Conservation (phyloP, 2,888 invertebrate species). For the Amorpha juglandis region DNA sequence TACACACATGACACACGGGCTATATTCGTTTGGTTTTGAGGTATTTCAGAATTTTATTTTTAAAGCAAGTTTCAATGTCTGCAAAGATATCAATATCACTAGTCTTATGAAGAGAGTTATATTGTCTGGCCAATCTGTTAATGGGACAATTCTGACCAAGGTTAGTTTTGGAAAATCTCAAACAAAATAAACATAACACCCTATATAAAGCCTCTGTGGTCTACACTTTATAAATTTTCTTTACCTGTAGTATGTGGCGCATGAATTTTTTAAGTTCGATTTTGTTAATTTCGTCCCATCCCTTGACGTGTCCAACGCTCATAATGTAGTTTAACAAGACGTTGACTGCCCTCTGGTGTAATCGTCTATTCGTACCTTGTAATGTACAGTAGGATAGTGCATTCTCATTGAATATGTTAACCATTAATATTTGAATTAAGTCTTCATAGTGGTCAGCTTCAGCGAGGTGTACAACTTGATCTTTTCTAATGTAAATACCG, state of each 20-base stretch:
- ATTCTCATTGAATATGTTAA: neutral
- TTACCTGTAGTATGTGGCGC: neutral
- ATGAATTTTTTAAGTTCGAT: neutral
- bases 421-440: neutral
- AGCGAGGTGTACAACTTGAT: neutral
- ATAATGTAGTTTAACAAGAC: neutral
- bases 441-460: neutral
- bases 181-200: too few relatives aligned
- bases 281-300: neutral
- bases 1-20: too few relatives aligned
- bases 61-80: too few relatives aligned
- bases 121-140: too few relatives aligned
- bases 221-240: too few relatives aligned
- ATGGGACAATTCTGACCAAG: too few relatives aligned
- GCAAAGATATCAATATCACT: too few relatives aligned
- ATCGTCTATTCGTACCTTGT: neutral
- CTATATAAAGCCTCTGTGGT: too few relatives aligned
- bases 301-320: neutral
- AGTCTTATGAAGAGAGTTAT: too few relatives aligned
- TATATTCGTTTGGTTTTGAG: too few relatives aligned
- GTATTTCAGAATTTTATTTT: too few relatives aligned
- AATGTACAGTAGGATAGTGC: neutral
- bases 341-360: neutral
- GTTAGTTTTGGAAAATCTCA: too few relatives aligned
- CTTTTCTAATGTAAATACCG: neutral